Evolutionary conservation across 1,140 invertebrate species (phyloP), one percentile per base, ranked within the genome.

Genomic region (Telenomus remus): DNA sequence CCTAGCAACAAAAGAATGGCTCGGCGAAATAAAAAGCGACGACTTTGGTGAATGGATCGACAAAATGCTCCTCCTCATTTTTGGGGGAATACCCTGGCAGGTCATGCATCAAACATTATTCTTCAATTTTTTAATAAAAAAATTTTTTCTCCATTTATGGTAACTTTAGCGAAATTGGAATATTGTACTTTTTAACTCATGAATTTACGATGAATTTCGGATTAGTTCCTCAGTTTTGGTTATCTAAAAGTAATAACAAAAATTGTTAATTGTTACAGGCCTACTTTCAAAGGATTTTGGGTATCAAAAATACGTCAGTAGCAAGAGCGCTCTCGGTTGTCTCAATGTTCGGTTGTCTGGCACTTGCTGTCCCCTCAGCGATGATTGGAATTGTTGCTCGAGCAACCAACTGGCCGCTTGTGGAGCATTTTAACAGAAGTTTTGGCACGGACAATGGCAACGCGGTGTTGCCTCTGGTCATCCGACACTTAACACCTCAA

Each of bases 31-130:
- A 33, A 88, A 90, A 50, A 84, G 82, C 9, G 81, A 87, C 51
- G 89, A 91, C 54, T 83, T 91, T 10, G 92, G 91, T 0, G 84
- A 89, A 14, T 95, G 94, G 89, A 82, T 92, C 14, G 94, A 96
- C 83, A 89, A 89, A 48, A 91, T 91, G 85, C 88, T 95, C 6
- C 87, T 95, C 13, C 87, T 95, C 4, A 90, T 93, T 35, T 94
- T 95, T 82, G 95, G 95, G 4, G 95, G 95, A 50, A 94, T 96
- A 77, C 94, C 95, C 34, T 96, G 94, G 94, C 94, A 95, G 91
- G 93, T 94, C 79, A 4, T 51, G 10, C 27, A 37, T 0, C 11
- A 39, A 39, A 39, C 3, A 63, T 46, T 11, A 63, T 63, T 35
- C 34, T 44, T 35, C 6, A 1, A 13, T 34, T 46, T 42, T 7